Evolutionary conservation across 2,888 invertebrate species (phyloP).

Genomic region (Hirtodrosophila histrioides): DNA sequence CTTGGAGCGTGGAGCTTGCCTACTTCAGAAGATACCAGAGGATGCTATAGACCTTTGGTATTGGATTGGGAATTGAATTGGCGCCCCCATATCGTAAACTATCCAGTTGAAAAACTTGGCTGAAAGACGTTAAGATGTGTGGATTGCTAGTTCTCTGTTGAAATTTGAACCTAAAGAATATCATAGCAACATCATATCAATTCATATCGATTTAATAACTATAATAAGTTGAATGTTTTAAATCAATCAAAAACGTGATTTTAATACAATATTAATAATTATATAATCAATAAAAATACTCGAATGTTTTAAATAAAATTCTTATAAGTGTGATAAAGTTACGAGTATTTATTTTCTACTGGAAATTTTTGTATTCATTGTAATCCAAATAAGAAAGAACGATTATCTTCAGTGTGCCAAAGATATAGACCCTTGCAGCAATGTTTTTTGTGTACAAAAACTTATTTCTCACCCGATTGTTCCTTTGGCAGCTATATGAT

Average conservation of each 20-base stretch:
- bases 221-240: slow-evolving; percentile 51
- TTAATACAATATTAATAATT: slow-evolving; percentile 40
- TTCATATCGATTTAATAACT: slow-evolving; percentile 64
- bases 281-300: slow-evolving; percentile 13
- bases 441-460: too few relatives aligned
- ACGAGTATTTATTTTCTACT: too few relatives aligned
- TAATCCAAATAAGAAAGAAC: too few relatives aligned
- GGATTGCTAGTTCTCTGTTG: slow-evolving; percentile 26
- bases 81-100: neutral
- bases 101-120: neutral
- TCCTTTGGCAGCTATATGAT: too few relatives aligned
- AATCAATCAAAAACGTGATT: slow-evolving; percentile 56
- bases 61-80: neutral
- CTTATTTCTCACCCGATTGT: too few relatives aligned
- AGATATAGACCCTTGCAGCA: too few relatives aligned
- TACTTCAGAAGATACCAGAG: slow-evolving; percentile 54
- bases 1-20: slow-evolving; percentile 61
- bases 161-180: slow-evolving; percentile 72
- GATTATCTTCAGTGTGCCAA: too few relatives aligned
- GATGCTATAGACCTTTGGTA: slow-evolving; percentile 34
- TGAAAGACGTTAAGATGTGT: neutral
- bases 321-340: neutral
- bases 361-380: too few relatives aligned
- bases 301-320: neutral
- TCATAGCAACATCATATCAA: slow-evolving; percentile 79